Conservation (phyloP, 2,797 vertebrate genomes). For the Paguma larvata region DNA sequence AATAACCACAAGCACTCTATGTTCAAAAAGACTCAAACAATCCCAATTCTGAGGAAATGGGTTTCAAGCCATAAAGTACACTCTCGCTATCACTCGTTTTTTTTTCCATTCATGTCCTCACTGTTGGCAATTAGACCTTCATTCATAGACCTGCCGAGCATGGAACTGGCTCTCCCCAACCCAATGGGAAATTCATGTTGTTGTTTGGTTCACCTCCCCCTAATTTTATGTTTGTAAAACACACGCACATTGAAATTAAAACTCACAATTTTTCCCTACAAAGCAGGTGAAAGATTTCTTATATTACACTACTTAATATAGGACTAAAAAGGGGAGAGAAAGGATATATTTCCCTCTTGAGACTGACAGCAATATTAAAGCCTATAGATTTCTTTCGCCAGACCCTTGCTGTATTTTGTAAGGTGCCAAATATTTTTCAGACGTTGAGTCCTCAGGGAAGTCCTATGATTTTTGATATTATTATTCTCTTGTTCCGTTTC, state of each 20-base stretch:
- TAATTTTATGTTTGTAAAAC: background rate
- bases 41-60: background rate
- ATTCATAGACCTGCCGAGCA: background rate
- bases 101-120: background rate
- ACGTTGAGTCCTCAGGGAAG: background rate
- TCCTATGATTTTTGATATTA: background rate
- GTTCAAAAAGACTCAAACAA: background rate
- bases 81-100: background rate
- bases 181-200: background rate
- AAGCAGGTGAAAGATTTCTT: background rate
- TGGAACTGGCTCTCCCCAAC: background rate
- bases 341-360: background rate
- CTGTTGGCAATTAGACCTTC: background rate
- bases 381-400: background rate
- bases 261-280: background rate
- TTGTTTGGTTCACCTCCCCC: background rate
- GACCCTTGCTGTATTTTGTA: background rate
- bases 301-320: background rate
- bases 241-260: background rate
- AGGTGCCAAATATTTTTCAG: background rate
- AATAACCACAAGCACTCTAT: fast-evolving
- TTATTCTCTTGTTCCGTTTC: background rate
- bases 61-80: background rate
- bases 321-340: background rate
- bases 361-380: background rate